phyloP scores from a whole-genome alignment of 2,113 vertebrate genomes.

The Cyphomyrus plagiostoma region DNA sequence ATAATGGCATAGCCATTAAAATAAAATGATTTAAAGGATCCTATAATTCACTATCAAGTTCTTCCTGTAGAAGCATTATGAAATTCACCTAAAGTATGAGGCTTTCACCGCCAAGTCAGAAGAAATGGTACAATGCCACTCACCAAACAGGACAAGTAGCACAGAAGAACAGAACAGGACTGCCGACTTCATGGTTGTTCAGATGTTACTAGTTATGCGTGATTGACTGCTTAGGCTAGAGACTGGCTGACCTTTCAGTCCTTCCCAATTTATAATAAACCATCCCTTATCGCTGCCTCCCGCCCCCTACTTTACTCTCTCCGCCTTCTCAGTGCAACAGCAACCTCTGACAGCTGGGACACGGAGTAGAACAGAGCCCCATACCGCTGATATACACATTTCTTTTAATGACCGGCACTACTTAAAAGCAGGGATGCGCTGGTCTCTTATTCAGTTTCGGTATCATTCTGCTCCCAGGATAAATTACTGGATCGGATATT shows the following conservation, averaged over 20 bases:
- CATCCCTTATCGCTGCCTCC: not conserved
- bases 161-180: conserved; percentile 31
- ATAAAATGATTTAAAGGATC: not conserved
- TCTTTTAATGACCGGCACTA: not conserved
- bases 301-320: not conserved
- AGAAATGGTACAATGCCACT: conserved; percentile 26
- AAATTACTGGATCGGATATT: not conserved
- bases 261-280: conserved; percentile 14
- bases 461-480: too few relatives aligned
- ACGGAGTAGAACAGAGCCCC: not conserved
- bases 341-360: not conserved
- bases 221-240: conserved; percentile 33
- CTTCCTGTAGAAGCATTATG: not conserved
- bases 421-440: not conserved
- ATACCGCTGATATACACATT: not conserved
- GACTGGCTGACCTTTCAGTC: not conserved
- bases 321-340: not conserved
- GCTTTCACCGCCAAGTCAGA: not conserved
- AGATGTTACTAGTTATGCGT: not conserved
- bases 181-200: conserved; percentile 42
- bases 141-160: conserved; percentile 43
- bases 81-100: not conserved
- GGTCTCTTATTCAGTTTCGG: not conserved
- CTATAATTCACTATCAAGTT: not conserved
- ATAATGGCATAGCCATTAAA: not conserved